Conservation (phyloP, 2,797 vertebrate genomes). For the Arnoldichthys spilopterus region DNA sequence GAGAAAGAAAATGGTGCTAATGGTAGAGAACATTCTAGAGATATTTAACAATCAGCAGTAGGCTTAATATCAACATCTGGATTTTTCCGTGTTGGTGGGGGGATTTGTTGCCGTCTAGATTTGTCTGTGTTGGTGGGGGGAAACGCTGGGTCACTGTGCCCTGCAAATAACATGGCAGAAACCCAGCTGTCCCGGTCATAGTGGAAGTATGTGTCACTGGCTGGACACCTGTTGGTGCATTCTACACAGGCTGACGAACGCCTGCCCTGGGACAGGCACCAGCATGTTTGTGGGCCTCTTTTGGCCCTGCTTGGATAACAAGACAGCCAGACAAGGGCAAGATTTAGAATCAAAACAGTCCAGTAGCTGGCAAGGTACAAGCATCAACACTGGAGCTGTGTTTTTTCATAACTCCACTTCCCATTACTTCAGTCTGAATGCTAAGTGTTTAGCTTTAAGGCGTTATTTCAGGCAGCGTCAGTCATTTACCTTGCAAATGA, state of each 20-base stretch:
- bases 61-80: background rate
- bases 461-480: background rate
- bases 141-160: background rate
- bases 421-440: background rate
- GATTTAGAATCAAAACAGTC: constrained; percentile 6
- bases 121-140: background rate
- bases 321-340: background rate
- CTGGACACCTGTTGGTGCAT: constrained; percentile 8
- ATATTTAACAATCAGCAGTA: background rate
- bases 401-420: background rate
- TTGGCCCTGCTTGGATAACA: background rate
- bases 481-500: background rate
- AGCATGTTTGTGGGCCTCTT: background rate
- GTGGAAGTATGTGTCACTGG: constrained; percentile 15
- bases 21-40: background rate
- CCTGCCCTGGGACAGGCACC: background rate
- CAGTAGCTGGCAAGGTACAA: background rate
- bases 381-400: background rate
- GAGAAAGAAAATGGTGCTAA: too few species aligned
- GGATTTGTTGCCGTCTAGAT: background rate
- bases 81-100: background rate
- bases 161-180: constrained; percentile 9
- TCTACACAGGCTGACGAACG: background rate
- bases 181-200: constrained; percentile 15
- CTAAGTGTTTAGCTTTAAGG: background rate